phyloP scores from a whole-genome alignment of 2,797 vertebrate species.

The Pitangus sulphuratus region DNA sequence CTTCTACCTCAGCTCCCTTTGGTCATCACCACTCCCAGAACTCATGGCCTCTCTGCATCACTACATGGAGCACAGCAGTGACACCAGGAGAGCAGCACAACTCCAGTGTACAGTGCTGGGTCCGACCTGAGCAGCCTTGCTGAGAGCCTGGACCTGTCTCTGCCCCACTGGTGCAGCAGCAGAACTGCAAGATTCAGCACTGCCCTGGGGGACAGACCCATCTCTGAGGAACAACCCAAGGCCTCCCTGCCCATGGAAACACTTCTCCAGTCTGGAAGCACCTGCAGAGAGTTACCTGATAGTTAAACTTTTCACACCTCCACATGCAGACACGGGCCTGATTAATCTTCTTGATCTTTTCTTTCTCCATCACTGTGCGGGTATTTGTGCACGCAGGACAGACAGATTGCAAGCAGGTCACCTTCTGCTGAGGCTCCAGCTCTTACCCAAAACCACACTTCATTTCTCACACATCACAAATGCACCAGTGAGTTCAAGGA shows the following conservation, averaged over 20 bases:
- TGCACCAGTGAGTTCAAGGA: constrained; percentile 41
- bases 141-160: neutral
- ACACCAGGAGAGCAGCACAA: neutral
- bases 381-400: neutral
- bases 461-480: constrained; percentile 21
- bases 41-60: neutral
- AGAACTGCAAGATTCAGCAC: neutral
- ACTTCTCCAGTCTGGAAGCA: neutral
- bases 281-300: neutral
- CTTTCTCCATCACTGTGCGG: neutral
- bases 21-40: neutral
- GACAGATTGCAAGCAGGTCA: neutral
- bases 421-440: neutral
- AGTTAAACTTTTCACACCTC: neutral
- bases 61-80: fast-evolving
- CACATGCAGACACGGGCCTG: neutral
- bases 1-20: neutral
- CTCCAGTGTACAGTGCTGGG: neutral
- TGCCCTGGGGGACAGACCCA: neutral
- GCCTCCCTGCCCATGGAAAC: neutral
- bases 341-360: neutral
- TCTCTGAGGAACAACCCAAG: neutral
- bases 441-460: neutral
- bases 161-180: neutral
- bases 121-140: neutral